These are phyloP conservation scores for Catocala sponsa DNA, from an alignment of 2,888 invertebrate genomes.

Conservation along the genomic window DNA sequence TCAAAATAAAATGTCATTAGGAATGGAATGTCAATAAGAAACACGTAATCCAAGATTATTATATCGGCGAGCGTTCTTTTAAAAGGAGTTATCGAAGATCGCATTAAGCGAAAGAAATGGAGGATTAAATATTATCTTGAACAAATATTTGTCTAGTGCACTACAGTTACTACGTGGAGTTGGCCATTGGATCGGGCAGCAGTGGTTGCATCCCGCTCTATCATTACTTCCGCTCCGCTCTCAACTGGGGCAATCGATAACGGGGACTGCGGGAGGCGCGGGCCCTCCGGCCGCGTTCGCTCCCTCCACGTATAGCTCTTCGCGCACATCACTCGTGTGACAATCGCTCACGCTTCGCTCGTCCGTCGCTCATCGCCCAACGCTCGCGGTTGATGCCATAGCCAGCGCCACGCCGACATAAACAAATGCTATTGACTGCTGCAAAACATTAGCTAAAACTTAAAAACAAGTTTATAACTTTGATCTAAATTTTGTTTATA, in stretches of 20 bases:
- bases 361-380: slow-evolving; percentile 55
- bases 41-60: slow-evolving; percentile 52
- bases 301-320: slow-evolving; percentile 65
- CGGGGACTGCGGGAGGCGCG: slow-evolving; percentile 65
- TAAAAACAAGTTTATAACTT: not conserved
- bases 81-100: slow-evolving; percentile 57
- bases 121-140: slow-evolving; percentile 81
- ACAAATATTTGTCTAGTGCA: slow-evolving; percentile 84
- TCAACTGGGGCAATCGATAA: slow-evolving; percentile 91
- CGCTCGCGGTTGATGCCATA: slow-evolving; percentile 42
- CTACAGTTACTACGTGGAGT: slow-evolving; percentile 77
- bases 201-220: slow-evolving; percentile 87
- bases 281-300: slow-evolving; percentile 62
- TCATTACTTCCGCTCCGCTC: slow-evolving; percentile 87
- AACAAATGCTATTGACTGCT: slow-evolving; percentile 30
- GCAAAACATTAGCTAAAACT: not conserved
- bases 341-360: slow-evolving; percentile 77
- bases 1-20: too few species aligned
- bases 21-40: too few species aligned
- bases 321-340: slow-evolving; percentile 85
- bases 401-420: slow-evolving; percentile 14
- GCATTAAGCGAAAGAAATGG: slow-evolving; percentile 68
- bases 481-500: too few species aligned
- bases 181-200: slow-evolving; percentile 82
- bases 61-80: slow-evolving; percentile 29